These are phyloP conservation scores for Plotosus lineatus DNA, from an alignment of 2,113 vertebrate genomes.

Conservation along the genomic window DNA sequence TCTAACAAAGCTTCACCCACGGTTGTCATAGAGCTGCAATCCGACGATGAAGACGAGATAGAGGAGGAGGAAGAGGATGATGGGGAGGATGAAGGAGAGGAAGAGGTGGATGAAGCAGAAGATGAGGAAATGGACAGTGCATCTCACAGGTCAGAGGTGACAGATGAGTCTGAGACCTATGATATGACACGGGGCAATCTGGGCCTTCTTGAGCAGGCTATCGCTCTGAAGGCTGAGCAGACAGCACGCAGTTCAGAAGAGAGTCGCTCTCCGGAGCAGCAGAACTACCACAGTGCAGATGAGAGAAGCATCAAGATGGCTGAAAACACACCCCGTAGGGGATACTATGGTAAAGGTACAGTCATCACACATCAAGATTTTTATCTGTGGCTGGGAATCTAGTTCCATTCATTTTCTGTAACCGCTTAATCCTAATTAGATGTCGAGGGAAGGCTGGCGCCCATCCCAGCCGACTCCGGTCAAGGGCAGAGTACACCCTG, in stretches of 20 bases:
- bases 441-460: too few species aligned
- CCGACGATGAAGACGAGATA: constrained; percentile 63
- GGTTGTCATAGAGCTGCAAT: constrained; percentile 77
- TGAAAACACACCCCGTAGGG: constrained; percentile 71
- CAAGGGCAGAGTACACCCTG: too few species aligned
- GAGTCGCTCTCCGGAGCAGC: constrained; percentile 73
- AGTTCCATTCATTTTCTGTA: too few species aligned
- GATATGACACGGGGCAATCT: constrained; percentile 96
- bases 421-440: too few species aligned
- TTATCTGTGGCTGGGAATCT: neutral
- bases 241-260: constrained; percentile 79
- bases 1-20: constrained; percentile 76
- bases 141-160: constrained; percentile 84
- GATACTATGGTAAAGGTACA: constrained; percentile 86
- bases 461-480: too few species aligned
- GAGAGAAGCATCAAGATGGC: constrained; percentile 71
- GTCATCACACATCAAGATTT: neutral
- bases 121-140: constrained; percentile 79
- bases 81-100: constrained; percentile 68
- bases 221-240: constrained; percentile 93
- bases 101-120: constrained; percentile 68
- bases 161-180: constrained; percentile 90
- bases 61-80: constrained; percentile 66
- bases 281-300: constrained; percentile 69
- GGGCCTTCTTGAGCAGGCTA: constrained; percentile 94